phyloP scores from a whole-genome alignment of 2,113 vertebrate genomes.

The Cygnus atratus region DNA sequence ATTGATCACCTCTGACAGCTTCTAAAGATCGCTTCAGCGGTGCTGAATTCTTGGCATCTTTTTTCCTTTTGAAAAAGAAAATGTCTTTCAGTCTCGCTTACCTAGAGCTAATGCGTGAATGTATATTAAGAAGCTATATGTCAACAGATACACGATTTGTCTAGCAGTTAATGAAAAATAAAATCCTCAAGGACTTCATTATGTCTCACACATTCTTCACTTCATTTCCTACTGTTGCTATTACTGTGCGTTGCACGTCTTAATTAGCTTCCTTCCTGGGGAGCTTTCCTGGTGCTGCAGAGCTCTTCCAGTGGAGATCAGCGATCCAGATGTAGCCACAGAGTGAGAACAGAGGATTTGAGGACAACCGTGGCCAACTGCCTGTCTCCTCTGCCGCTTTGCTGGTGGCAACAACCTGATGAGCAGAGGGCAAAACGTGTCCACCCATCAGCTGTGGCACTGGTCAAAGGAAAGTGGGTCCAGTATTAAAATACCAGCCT shows the following conservation, averaged over 20 bases:
- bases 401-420: not conserved
- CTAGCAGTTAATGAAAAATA: conserved; percentile 38
- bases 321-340: not conserved
- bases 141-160: conserved; percentile 1
- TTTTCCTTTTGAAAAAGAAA: conserved; percentile 7
- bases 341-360: not conserved
- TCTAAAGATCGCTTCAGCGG: conserved; percentile 10
- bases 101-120: not conserved
- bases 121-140: not conserved
- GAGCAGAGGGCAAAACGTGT: not conserved
- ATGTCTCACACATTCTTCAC: conserved; percentile 12
- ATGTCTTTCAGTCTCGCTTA: not conserved
- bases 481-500: not conserved
- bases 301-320: not conserved
- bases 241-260: not conserved
- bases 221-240: not conserved
- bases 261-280: not conserved
- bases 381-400: not conserved
- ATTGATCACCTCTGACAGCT: conserved; percentile 16
- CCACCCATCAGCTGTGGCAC: not conserved
- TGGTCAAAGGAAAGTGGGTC: not conserved
- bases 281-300: not conserved
- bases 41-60: not conserved
- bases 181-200: conserved; percentile 23
- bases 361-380: not conserved